Base-by-base conservation (phyloP, 2,113 vertebrate genomes). In the Mirounga angustirostris region DNA sequence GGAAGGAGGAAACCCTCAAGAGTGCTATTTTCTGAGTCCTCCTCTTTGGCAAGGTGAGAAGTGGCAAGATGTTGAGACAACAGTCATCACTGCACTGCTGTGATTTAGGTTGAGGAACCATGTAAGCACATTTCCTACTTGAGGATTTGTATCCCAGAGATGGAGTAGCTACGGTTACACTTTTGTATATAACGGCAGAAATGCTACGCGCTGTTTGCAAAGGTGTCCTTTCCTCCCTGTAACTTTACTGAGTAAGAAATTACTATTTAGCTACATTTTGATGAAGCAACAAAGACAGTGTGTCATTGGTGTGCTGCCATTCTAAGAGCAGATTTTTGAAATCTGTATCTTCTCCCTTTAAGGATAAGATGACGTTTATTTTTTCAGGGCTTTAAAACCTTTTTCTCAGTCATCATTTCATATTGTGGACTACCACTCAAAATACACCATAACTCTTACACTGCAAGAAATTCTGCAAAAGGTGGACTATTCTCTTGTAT, bases 201-300 rank as follows among this genome's bases (percentile, higher is more conserved):
- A 86, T 24, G 13, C 22, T 58, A n/a, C 82, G 86, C 24, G 1
- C 36, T 89, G 0, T 76, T 80, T 95, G 26, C 5, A 59, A 74
- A 80, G 12, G 22, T 65, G 0, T 74, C 10, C 43, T 80, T 91
- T 91, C 21, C 8, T 91, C 10, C 19, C 18, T 86, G 4, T 58
- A 80, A 85, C 16, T 84, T 87, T 56, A 36, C 69, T 81, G 21
- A 74, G 21, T 46, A 78, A 40, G 52, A 95, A 95, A 92, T 96
- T 76, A 56, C 36, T 54, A 28, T 28, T 78, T 63, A 84, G 33
- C 43, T 95, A 19, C 52, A 24, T 89, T 97, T 93, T 30, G 11
- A 3, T 92, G 24, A 89, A 81, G 26, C 28, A 79, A 40, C 0
- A 40, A 80, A 80, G 63, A 13, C 10, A 43, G 33, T 40, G 1